Evolutionary conservation across 2,113 vertebrate species (phyloP), one percentile per base, ranked within the genome.

Genomic region (Heptranchias perlo): DNA sequence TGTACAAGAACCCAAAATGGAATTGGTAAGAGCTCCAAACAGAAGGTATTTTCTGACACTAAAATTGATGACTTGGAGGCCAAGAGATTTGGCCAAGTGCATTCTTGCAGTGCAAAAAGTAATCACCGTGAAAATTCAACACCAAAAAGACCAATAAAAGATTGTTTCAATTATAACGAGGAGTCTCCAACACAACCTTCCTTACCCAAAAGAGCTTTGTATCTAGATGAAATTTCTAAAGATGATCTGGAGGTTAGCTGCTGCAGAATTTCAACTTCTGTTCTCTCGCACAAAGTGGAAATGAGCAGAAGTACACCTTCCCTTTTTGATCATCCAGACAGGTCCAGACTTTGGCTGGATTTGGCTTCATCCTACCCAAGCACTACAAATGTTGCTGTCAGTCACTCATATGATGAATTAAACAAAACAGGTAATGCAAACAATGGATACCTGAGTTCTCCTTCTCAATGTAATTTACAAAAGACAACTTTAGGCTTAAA

Each of bases 101-200:
- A 97, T 62, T 96, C 97, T 5, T 94, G 10, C 23, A 93, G n/a
- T 96, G 96, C 96, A 96, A 97, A 97, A 95, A 96, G 87, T 82
- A 97, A 97, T 96, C 96, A 97, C 93, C 97, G 97, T 96, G 99
- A 99, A 96, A 98, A 97, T 4, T 84, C 97, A 92, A 97, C 98
- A 84, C 98, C 98, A 6, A 99, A 99, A 96, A 98, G 98, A 92
- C 97, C 98, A 13, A 98, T 98, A 96, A 98, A 98, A 97, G 98
- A 97, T 95, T 98, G 97, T 96, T 98, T 97, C 97, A 98, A 98
- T 96, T 98, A 98, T 96, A 98, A 98, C 0, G 98, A 98, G 35
- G 97, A 98, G 94, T 99, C 98, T 3, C 99, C 99, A 89, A 99
- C 98, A 0, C 98, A 98, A 95, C 98, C 98, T 49, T 98, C 98